Evolutionary conservation across 1,140 invertebrate genomes (phyloP).

Genomic region (Akabosia matsudoensis): DNA sequence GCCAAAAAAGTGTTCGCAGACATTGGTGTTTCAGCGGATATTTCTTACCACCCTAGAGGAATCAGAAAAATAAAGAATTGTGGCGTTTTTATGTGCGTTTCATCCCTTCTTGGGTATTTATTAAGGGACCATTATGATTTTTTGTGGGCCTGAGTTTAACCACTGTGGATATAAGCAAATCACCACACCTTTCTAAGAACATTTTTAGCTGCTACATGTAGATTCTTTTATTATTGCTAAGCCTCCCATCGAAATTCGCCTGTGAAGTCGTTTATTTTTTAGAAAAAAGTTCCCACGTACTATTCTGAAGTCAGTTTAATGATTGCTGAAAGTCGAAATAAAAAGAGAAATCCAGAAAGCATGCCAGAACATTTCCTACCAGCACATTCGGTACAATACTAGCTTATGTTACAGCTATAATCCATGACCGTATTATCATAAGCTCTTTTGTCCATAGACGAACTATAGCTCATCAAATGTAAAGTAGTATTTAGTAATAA

Average conservation of each 20-base stretch:
- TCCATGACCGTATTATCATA: not conserved
- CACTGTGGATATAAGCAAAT: no score
- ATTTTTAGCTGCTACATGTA: not conserved
- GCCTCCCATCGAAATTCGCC: no score
- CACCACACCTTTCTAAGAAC: not conserved
- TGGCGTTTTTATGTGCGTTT: not conserved
- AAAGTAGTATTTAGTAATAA: no score
- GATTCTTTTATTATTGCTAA: not conserved
- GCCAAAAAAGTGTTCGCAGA: constrained; percentile 8
- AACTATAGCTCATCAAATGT: no score
- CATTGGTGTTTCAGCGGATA: not conserved
- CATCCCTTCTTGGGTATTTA: not conserved
- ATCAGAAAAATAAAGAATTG: not conserved
- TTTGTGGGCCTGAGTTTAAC: no score
- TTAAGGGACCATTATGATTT: not conserved
- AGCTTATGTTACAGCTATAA: no score
- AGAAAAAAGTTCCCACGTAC: not conserved
- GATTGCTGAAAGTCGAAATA: not conserved
- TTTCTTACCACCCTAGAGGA: no score
- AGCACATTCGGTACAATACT: not conserved
- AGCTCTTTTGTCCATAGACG: not conserved
- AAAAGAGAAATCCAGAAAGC: not conserved
- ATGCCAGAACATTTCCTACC: not conserved
- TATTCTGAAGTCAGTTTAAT: not conserved
- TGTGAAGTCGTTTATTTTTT: no score